Evolutionary conservation across 37 sponge, comb jelly and placozoan species (phyloP).

Genomic region (Ephydatia muelleri): DNA sequence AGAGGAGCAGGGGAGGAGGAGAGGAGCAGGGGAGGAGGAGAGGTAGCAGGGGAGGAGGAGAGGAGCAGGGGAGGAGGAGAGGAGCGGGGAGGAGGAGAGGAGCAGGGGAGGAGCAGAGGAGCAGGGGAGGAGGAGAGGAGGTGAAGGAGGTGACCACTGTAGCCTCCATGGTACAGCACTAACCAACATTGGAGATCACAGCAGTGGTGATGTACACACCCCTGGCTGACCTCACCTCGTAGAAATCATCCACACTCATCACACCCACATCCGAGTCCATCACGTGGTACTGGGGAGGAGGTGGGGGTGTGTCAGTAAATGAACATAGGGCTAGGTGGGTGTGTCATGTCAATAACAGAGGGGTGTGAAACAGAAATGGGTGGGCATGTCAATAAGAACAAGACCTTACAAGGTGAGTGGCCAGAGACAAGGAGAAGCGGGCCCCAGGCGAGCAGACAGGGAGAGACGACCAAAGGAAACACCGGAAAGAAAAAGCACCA

Average conservation of each 20-base stretch:
- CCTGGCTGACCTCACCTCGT: conserved; percentile 62
- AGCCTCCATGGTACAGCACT: background rate
- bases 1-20: no score
- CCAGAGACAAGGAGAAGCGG: conserved; percentile 56
- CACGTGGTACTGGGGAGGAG: background rate
- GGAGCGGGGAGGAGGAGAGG: no score
- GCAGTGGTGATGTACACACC: conserved; percentile 71
- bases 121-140: background rate
- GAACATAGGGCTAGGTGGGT: background rate
- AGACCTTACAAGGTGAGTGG: conserved; percentile 44
- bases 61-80: no score
- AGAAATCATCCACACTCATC: conserved; percentile 57
- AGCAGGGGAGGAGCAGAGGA: background rate
- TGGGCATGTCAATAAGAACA: background rate
- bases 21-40: no score
- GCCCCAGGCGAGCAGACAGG: conserved; percentile 6
- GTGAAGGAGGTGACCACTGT: no score
- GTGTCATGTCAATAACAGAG: background rate
- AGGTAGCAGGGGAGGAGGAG: no score
- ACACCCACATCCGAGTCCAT: background rate
- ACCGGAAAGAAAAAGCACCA: background rate
- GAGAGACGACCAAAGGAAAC: no score
- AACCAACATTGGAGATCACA: background rate
- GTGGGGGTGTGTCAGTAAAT: no score
- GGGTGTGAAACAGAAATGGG: background rate